These are phyloP conservation scores for Galago senegalensis DNA, from an alignment of 2,797 vertebrate species.

Conservation along the genomic window DNA sequence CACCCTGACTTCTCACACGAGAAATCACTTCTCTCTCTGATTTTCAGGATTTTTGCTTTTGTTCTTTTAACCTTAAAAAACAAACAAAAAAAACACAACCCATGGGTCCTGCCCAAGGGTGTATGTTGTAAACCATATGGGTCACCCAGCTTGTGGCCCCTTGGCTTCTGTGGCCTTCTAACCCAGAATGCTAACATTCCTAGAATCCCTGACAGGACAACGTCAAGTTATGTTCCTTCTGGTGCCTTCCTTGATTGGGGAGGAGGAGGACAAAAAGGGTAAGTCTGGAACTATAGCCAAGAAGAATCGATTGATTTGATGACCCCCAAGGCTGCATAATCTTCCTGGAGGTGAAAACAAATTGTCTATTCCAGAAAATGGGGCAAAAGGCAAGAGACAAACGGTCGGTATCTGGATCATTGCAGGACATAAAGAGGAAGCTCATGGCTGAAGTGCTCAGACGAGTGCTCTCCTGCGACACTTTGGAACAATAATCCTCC, in stretches of 20 bases:
- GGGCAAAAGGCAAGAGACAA: conserved; percentile 27
- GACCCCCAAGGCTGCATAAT: neutral
- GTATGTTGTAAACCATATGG: neutral
- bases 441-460: neutral
- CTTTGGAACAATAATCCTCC: conserved; percentile 12
- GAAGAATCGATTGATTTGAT: conserved; percentile 40
- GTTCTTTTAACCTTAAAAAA: neutral
- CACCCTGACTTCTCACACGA: neutral
- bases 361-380: conserved; percentile 43
- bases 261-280: neutral
- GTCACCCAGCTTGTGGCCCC: neutral
- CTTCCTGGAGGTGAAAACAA: neutral
- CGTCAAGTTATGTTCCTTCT: neutral
- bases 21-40: neutral
- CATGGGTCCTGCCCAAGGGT: neutral
- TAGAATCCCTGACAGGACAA: conserved; percentile 58
- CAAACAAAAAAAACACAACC: neutral
- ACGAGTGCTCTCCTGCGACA: neutral
- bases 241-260: neutral
- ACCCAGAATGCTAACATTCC: conserved; percentile 58
- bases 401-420: conserved; percentile 52
- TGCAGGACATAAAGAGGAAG: conserved; percentile 15
- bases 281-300: conserved; percentile 25
- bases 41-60: neutral
- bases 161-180: conserved; percentile 11